A percentile compares a stretch with the other conserved stretches of the same genome.
phyloP scores from a whole-genome alignment of 2,888 invertebrate species.

The Acrobasis suavella region DNA sequence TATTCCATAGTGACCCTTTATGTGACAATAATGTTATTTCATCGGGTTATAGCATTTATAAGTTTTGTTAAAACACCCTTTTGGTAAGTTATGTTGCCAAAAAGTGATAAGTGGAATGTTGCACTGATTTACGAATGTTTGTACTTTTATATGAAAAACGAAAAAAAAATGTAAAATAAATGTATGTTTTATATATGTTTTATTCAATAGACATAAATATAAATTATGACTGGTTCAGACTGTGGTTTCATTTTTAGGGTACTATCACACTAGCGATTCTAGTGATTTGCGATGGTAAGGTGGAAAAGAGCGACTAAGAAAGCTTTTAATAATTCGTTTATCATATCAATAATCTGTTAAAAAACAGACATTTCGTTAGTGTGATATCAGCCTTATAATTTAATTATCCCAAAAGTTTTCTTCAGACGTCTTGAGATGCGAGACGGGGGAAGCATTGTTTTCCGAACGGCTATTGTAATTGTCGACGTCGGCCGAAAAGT shows the following conservation, averaged over 20 bases:
- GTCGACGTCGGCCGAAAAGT: constrained; percentile 63
- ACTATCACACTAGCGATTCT: background rate
- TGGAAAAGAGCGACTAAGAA: too few relatives aligned
- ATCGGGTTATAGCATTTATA: constrained; percentile 38
- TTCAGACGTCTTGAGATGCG: constrained; percentile 55
- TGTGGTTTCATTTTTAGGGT: constrained; percentile 43
- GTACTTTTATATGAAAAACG: constrained; percentile 74
- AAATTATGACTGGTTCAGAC: constrained; percentile 65
- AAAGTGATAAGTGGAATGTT: constrained; percentile 40
- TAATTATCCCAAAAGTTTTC: constrained; percentile 68
- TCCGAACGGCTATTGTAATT: constrained; percentile 58
- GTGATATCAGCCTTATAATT: constrained; percentile 28
- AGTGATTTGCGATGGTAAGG: too few relatives aligned
- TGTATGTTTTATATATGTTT: constrained; percentile 69
- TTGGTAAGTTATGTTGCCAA: constrained; percentile 30
- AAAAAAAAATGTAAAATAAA: constrained; percentile 52
- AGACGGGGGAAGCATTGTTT: constrained; percentile 53
- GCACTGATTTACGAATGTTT: constrained; percentile 61
- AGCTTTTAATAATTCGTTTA: too few relatives aligned
- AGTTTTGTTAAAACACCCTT: constrained; percentile 20
- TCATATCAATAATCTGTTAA: too few relatives aligned
- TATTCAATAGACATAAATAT: constrained; percentile 63
- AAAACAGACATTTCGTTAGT: too few relatives aligned
- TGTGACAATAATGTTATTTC: constrained; percentile 51
- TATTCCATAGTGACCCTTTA: constrained; percentile 29